Percentiles rank a stretch among this genome's conserved stretches.
Conservation (phyloP, 2,888 invertebrate genomes). For the Dryobotodes eremita region DNA sequence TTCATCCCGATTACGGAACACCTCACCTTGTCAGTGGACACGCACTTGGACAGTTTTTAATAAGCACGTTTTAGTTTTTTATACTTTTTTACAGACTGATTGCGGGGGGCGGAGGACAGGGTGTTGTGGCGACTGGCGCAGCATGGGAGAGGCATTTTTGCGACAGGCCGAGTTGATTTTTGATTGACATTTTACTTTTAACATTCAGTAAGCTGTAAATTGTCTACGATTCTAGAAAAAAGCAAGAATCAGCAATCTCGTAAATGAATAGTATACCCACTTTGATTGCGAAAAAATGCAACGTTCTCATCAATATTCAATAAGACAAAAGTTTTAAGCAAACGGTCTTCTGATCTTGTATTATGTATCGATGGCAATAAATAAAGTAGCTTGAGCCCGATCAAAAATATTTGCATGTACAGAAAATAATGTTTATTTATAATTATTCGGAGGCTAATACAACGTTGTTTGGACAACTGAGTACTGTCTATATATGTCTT, state of each 20-base stretch:
- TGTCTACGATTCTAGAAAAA: neutral
- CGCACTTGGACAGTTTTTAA: too few relatives aligned
- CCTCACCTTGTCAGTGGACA: too few relatives aligned
- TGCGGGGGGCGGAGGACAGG: too few relatives aligned
- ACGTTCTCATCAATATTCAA: conserved; percentile 15
- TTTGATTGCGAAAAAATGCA: neutral
- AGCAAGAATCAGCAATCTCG: neutral
- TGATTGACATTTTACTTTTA: neutral
- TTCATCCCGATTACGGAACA: too few relatives aligned
- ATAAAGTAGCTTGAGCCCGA: neutral
- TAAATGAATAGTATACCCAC: neutral
- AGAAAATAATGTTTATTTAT: conserved; percentile 21
- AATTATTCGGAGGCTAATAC: conserved; percentile 1
- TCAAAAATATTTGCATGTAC: conserved; percentile 1
- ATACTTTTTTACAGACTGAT: too few relatives aligned
- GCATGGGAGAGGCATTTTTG: too few relatives aligned
- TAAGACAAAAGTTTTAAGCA: neutral
- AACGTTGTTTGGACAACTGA: conserved; percentile 26
- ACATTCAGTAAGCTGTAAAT: neutral
- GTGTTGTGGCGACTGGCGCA: too few relatives aligned
- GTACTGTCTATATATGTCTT: neutral
- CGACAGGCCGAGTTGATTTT: neutral
- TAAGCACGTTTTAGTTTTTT: too few relatives aligned
- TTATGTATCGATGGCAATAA: neutral
- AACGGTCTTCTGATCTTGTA: neutral